Evolutionary conservation across 2,113 vertebrate genomes (phyloP), one percentile per base, ranked within the genome.

Genomic region (Leptocoma aspasia): DNA sequence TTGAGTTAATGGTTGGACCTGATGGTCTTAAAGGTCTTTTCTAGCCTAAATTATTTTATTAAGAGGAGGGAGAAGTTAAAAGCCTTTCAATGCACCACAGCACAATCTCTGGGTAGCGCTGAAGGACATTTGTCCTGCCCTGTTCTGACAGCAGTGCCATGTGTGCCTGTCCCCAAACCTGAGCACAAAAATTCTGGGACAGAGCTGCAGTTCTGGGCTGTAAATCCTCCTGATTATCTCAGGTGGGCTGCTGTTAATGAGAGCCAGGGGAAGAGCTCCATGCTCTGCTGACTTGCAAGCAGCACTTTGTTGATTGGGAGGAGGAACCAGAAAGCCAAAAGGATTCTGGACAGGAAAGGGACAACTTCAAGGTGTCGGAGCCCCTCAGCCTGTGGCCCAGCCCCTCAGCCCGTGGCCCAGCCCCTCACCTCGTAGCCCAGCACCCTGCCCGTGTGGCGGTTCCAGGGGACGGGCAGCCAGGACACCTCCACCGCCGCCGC

Each of bases 391-490:
- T 2, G 0, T 8, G 33, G 21, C 21, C 37, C 30, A 72, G 37
- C 4, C 11, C 31, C 64, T 47, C 31, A 18, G 31, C 9, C 1
- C 3, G 1, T 21, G 2, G 13, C 45, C 15, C 68, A 47, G 49
- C 10, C 27, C 57, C 85, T 91, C 98, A 99, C 99, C 98, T 99
- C 98, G 1, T 99, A 99, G 93, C 98, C 98, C 44, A 98, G 96
- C 72, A 99, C 98, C 90, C 98, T 98, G 75, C 98, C 98, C 5
- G 96, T 98, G 96, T 97, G 98, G 66, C 98, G 96, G 73, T 96
- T 98, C 84, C 97, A 97, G 3, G 97, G 95, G n/a, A 99, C 91
- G 39, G 98, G 97, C 75, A 98, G 97, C 99, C 98, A 99, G 64
- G 98, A 98, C 76, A 99, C 98, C 87, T 99, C 98, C 45, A 99